phyloP scores from a whole-genome alignment of 2,797 vertebrate species.

The Adrianichthys oophorus region DNA sequence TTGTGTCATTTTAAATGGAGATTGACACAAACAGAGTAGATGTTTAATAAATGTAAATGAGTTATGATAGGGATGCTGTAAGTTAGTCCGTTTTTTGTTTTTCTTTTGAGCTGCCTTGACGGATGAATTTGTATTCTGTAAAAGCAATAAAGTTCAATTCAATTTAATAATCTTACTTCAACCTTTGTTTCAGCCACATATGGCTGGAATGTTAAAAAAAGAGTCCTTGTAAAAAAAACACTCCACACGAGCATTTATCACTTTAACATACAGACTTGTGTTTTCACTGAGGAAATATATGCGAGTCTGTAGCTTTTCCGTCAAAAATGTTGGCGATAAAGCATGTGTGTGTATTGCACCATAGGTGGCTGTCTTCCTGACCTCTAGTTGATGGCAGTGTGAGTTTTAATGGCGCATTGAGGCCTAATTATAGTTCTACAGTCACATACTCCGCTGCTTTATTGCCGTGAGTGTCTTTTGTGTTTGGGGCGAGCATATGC shows the following conservation, averaged over 20 bases:
- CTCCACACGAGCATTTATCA: constrained; percentile 35
- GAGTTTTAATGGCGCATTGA: constrained; percentile 75
- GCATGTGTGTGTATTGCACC: constrained; percentile 36
- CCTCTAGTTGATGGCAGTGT: constrained; percentile 69
- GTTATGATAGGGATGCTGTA: too few species aligned
- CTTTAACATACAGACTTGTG: constrained; percentile 19
- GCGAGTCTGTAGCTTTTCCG: constrained; percentile 37
- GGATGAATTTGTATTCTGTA: too few species aligned
- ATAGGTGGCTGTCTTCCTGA: constrained; percentile 72
- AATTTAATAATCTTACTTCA: too few species aligned
- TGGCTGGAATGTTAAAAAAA: background rate
- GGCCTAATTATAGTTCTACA: constrained; percentile 78
- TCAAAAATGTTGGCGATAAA: constrained; percentile 41
- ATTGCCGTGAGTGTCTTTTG: constrained; percentile 46
- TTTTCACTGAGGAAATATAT: constrained; percentile 46
- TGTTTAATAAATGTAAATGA: too few species aligned
- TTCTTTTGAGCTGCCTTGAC: too few species aligned
- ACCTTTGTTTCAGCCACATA: too few species aligned
- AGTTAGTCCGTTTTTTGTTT: too few species aligned
- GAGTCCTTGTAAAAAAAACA: background rate
- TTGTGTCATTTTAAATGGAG: too few species aligned
- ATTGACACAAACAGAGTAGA: too few species aligned
- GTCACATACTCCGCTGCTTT: constrained; percentile 62
- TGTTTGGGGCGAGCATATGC: constrained; percentile 26
- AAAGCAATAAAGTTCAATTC: too few species aligned